Conservation (phyloP, 2,888 invertebrate genomes). For the Urechis unicinctus region DNA sequence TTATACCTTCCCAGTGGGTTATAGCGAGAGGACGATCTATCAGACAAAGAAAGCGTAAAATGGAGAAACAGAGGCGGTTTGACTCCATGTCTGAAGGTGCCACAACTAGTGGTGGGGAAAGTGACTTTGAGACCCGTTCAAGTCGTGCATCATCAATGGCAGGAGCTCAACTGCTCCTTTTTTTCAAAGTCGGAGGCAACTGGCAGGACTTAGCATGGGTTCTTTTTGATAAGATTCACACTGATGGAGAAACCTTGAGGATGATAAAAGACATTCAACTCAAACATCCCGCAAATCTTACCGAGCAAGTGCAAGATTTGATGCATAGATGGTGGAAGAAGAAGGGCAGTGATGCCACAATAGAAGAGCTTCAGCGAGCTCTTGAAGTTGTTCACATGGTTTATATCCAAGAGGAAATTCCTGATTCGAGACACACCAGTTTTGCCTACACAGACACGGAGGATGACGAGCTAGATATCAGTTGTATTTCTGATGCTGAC, state of each 20-base stretch:
- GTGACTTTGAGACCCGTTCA: conserved; percentile 5
- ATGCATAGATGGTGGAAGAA: conserved; percentile 26
- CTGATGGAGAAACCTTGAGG: conserved; percentile 18
- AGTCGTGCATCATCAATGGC: conserved; percentile 8
- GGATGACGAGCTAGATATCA: conserved; percentile 19
- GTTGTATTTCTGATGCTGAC: conserved; percentile 18
- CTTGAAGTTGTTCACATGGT: conserved; percentile 22
- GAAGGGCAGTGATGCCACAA: conserved; percentile 20
- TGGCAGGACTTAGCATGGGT: conserved; percentile 25
- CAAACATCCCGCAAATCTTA: conserved; percentile 18
- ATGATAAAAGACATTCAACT: conserved; percentile 24
- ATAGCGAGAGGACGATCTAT: conserved; percentile 19
- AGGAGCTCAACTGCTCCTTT: conserved; percentile 17
- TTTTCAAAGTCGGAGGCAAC: conserved; percentile 24
- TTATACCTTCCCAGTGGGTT: conserved; percentile 23
- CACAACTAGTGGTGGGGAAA: background rate
- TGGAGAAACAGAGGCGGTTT: background rate
- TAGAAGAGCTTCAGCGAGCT: conserved; percentile 22
- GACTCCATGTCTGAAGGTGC: background rate
- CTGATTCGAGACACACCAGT: conserved; percentile 3
- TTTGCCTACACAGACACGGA: conserved; percentile 10
- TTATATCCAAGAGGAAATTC: conserved; percentile 21
- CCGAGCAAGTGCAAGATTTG: conserved; percentile 22
- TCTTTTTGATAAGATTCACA: conserved; percentile 19
- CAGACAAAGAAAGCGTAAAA: conserved; percentile 3